Evolutionary conservation across 2,113 vertebrate genomes (phyloP).

Genomic region (Ptilorrhoa leucosticta): DNA sequence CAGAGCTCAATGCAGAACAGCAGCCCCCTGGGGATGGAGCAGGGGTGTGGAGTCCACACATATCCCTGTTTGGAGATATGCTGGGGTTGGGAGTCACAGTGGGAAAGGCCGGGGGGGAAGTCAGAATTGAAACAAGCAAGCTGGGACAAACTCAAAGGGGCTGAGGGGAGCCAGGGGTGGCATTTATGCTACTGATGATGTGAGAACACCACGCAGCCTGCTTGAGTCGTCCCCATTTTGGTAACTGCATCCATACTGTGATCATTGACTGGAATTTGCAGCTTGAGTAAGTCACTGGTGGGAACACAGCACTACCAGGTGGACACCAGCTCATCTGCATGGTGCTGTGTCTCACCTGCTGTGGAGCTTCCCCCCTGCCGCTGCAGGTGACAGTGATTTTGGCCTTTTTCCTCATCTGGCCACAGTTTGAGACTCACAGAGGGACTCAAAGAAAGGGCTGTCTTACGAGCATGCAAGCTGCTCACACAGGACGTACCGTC

Average conservation of each 20-base stretch:
- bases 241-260: background rate
- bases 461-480: background rate
- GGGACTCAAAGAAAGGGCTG: background rate
- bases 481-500: fast-evolving
- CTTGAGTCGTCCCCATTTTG: background rate
- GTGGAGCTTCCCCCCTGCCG: background rate
- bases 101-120: background rate
- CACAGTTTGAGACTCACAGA: background rate
- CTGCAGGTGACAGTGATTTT: background rate
- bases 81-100: fast-evolving
- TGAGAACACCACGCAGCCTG: fast-evolving
- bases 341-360: background rate
- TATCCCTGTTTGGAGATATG: background rate
- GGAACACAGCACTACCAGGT: background rate
- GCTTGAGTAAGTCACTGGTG: background rate
- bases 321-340: background rate
- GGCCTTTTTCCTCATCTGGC: background rate
- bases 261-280: background rate
- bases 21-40: background rate
- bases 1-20: background rate
- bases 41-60: background rate
- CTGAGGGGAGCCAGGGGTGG: fast-evolving
- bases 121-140: background rate
- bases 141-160: background rate
- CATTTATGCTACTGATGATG: background rate